A percentile compares a stretch with the other conserved stretches of the same genome.
Conservation (phyloP, 2,888 invertebrate species). For the Stenodema calcarata region DNA sequence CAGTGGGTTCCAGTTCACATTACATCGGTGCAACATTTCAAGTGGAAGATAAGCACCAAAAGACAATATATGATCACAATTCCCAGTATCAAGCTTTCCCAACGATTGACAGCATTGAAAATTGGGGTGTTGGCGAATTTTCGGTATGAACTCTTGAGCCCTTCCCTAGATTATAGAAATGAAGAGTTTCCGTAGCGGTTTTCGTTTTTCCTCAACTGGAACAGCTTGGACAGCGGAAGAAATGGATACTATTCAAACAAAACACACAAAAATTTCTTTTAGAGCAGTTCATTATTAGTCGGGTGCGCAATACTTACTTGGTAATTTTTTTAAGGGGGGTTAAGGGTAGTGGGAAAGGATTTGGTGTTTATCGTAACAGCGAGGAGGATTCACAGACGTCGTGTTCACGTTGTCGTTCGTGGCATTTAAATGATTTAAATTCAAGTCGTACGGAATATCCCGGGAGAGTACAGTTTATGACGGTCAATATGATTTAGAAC, state of each 20-base stretch:
- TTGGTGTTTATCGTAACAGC: conserved; percentile 19
- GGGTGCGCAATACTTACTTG: conserved; percentile 45
- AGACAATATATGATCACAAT: neutral
- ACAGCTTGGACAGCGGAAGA: conserved; percentile 21
- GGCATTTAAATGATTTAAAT: neutral
- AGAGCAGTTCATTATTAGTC: conserved; percentile 26
- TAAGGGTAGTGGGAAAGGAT: conserved; percentile 37
- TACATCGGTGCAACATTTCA: neutral
- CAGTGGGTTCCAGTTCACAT: neutral
- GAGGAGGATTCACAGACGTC: conserved; percentile 21
- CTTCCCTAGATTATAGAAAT: too few species aligned
- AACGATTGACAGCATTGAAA: neutral
- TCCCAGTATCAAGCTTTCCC: neutral
- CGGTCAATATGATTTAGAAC: neutral
- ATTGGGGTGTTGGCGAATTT: neutral
- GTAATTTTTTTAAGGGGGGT: conserved; percentile 17
- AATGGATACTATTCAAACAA: conserved; percentile 1
- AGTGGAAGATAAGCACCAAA: neutral
- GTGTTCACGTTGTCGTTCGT: neutral
- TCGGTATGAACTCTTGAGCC: too few species aligned
- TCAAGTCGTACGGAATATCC: neutral
- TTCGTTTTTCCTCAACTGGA: neutral
- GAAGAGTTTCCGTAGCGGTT: too few species aligned
- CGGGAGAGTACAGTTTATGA: neutral
- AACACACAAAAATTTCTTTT: conserved; percentile 25